Evolutionary conservation across 1,140 invertebrate species (phyloP), one percentile per base, ranked within the genome.

Genomic region (Sarcophaga bullata): DNA sequence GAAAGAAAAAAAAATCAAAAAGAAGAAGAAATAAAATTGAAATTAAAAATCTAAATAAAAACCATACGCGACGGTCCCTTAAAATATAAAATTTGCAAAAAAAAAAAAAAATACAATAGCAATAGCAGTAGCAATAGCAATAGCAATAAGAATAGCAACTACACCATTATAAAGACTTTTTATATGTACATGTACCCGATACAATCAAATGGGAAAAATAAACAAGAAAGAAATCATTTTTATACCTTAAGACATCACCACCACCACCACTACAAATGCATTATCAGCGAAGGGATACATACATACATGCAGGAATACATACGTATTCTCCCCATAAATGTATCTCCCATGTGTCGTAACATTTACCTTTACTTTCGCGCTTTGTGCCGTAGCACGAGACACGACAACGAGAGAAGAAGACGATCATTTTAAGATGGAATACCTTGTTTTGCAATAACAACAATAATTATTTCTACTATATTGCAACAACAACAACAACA

Each of bases 141-240:
- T n/a, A n/a, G n/a, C n/a, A n/a, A n/a, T n/a, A n/a, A n/a, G n/a
- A n/a, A n/a, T n/a, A n/a, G n/a, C 54, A 58, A 58, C 25, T 37
- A 37, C 54, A 58, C 11, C 15, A 58, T 37, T 37, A 68, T 68
- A 19, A 68, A 68, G 19, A 68, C 62, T 3, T 37, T 37, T 37
- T 37, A 37, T 37, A 37, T 37, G 25, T 37, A 68, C n/a, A 8
- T 19, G n/a, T 68, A 68, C 62, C 62, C 62, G 62, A 68, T 68
- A 68, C n/a, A 68, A 58, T n/a, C n/a, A 68, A 37, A 37, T 37
- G 25, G 25, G 25, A 37, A 37, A 68, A 68, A 68, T 68, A 68
- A 68, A 68, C 58, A 68, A 19, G 58, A 68, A 68, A 19, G 58
- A 68, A 68, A 68, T 68, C n/a, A 68, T 68, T 68, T 68, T 17